phyloP scores from a whole-genome alignment of 2,888 invertebrate genomes.

The Metallyticus violacea region DNA sequence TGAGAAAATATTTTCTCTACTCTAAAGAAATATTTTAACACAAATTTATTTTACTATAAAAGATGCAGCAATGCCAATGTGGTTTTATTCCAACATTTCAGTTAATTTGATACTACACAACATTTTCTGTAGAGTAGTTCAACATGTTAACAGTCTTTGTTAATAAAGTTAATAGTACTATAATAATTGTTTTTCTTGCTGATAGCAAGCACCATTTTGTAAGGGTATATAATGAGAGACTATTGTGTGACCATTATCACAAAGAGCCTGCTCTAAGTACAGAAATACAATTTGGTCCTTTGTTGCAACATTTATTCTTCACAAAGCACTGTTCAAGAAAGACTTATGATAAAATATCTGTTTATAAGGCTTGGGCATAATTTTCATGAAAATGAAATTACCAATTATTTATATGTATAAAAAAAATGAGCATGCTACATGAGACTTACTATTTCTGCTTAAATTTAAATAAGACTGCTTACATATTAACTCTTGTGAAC shows the following conservation, averaged over 20 bases:
- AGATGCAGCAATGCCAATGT: neutral
- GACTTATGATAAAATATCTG: neutral
- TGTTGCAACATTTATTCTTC: neutral
- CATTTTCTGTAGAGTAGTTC: no score
- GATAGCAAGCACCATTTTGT: neutral
- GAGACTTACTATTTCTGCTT: no score
- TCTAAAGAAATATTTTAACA: neutral
- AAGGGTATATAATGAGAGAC: neutral
- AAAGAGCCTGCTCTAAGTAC: neutral
- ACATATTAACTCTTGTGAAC: no score
- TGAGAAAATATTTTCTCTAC: neutral
- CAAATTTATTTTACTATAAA: neutral
- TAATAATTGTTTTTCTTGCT: neutral
- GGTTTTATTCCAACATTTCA: neutral
- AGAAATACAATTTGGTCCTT: neutral
- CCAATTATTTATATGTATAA: neutral
- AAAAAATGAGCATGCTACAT: no score
- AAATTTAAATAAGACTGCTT: no score
- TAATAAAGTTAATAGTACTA: neutral
- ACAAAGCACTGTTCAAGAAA: neutral
- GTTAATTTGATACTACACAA: neutral
- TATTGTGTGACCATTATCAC: neutral
- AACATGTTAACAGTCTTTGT: neutral
- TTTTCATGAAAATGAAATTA: no score
- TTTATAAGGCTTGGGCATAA: neutral